A percentile compares a stretch with the other conserved stretches of the same genome.
phyloP scores from a whole-genome alignment of 2,888 invertebrate genomes.

The Watsonalla cultraria region DNA sequence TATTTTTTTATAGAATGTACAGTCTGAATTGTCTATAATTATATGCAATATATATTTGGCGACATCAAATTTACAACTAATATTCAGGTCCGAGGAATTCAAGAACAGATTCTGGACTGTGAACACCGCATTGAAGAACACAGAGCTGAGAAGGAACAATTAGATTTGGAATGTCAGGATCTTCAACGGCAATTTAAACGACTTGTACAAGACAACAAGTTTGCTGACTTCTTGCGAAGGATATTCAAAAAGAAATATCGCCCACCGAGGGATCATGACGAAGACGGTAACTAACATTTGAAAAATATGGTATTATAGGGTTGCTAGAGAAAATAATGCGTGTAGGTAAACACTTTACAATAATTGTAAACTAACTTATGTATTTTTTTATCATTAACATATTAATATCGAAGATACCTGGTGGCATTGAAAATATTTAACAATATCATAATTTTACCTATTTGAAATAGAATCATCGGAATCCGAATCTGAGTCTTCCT shows the following conservation, averaged over 20 bases:
- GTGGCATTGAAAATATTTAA: not conserved
- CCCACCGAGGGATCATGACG: constrained; percentile 79
- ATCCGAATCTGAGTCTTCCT: constrained; percentile 74
- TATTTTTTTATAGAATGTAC: too few relatives aligned
- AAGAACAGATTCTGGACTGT: constrained; percentile 69
- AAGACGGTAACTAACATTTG: constrained; percentile 46
- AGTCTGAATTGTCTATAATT: too few relatives aligned
- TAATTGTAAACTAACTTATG: too few relatives aligned
- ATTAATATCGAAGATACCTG: too few relatives aligned
- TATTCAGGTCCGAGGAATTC: constrained; percentile 67
- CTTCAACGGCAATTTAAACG: constrained; percentile 76
- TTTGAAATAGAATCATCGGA: constrained; percentile 50
- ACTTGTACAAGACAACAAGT: constrained; percentile 84
- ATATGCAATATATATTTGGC: too few relatives aligned
- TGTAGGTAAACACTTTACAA: too few relatives aligned
- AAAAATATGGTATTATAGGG: too few relatives aligned
- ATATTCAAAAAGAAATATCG: constrained; percentile 92
- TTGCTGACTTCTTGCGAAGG: constrained; percentile 85
- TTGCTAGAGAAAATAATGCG: too few relatives aligned
- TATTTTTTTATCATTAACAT: too few relatives aligned
- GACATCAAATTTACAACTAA: not conserved
- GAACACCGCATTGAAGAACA: constrained; percentile 75
- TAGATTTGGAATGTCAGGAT: constrained; percentile 46
- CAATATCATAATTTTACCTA: not conserved
- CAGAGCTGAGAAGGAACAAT: constrained; percentile 42